Percentiles rank a stretch among this genome's conserved stretches.
These are phyloP conservation scores for Apotomis betuletana DNA, from an alignment of 2,888 invertebrate genomes.

Conservation along the genomic window DNA sequence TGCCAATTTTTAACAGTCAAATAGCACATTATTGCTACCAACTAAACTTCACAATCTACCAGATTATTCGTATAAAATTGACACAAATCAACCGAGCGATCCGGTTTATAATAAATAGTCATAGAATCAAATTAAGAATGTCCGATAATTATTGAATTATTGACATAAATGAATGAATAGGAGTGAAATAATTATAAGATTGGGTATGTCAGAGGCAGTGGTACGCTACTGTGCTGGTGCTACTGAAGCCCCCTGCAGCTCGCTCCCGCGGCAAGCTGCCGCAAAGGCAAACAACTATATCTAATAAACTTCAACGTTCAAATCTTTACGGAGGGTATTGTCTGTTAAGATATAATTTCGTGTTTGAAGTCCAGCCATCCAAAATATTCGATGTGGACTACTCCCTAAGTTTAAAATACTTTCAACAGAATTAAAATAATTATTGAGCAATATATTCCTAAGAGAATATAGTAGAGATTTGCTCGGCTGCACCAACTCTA, in stretches of 20 bases:
- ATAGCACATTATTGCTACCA: slow-evolving; percentile 34
- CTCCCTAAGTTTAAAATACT: slow-evolving; percentile 78
- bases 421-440: slow-evolving; percentile 78
- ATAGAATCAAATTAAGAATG: slow-evolving; percentile 2
- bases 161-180: neutral
- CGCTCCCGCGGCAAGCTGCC: slow-evolving; percentile 68
- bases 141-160: neutral
- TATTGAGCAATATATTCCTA: slow-evolving; percentile 83
- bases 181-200: neutral
- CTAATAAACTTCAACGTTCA: slow-evolving; percentile 77
- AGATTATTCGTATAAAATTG: slow-evolving; percentile 38
- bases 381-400: slow-evolving; percentile 75
- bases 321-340: slow-evolving; percentile 82
- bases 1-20: slow-evolving; percentile 18
- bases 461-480: slow-evolving; percentile 82
- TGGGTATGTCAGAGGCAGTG: slow-evolving; percentile 56
- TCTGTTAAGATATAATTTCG: slow-evolving; percentile 80
- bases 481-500: slow-evolving; percentile 83
- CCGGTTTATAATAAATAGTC: slow-evolving; percentile 3
- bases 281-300: slow-evolving; percentile 78
- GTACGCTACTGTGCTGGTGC: slow-evolving; percentile 62
- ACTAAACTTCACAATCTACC: slow-evolving; percentile 26
- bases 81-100: slow-evolving; percentile 27
- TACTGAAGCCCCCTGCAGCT: slow-evolving; percentile 69
- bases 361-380: slow-evolving; percentile 71